Conservation (phyloP, 2,888 invertebrate species). For the Platerodrilus igneus region DNA sequence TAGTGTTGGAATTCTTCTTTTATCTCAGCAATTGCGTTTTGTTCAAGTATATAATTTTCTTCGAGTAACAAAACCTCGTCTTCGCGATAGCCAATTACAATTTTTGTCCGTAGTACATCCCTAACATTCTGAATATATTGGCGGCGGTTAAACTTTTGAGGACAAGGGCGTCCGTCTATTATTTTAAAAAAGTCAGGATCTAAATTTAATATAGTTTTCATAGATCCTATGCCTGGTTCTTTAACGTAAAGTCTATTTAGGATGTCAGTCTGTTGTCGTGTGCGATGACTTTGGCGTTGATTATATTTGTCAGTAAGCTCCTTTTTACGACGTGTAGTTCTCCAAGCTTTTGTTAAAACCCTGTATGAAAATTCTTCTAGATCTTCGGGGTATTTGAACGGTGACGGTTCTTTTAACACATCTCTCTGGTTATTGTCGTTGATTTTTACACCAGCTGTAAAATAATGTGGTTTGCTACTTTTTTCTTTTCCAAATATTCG, state of each 20-base stretch:
- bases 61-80: slow-evolving; percentile 52
- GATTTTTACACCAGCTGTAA: slow-evolving; percentile 34
- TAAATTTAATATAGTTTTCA: slow-evolving; percentile 59
- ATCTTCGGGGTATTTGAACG: slow-evolving; percentile 47
- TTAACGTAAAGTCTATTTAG: slow-evolving; percentile 56
- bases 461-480: slow-evolving; percentile 35
- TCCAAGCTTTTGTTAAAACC: slow-evolving; percentile 45
- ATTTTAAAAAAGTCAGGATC: slow-evolving; percentile 63
- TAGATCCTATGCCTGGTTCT: slow-evolving; percentile 49
- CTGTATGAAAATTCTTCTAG: slow-evolving; percentile 47
- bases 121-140: slow-evolving; percentile 52
- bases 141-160: slow-evolving; percentile 55
- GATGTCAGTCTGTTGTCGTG: slow-evolving; percentile 48
- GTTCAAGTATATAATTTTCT: slow-evolving; percentile 53
- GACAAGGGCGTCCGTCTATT: slow-evolving; percentile 57
- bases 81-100: slow-evolving; percentile 42
- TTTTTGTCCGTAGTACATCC: slow-evolving; percentile 47
- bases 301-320: slow-evolving; percentile 39
- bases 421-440: slow-evolving; percentile 36
- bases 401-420: slow-evolving; percentile 44
- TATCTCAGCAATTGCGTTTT: slow-evolving; percentile 49
- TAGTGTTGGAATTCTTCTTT: slow-evolving; percentile 51
- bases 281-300: slow-evolving; percentile 40
- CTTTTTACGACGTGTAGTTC: slow-evolving; percentile 35
- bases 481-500: slow-evolving; percentile 31